phyloP scores from a whole-genome alignment of 2,797 vertebrate species.

The Nannoperca obscura region DNA sequence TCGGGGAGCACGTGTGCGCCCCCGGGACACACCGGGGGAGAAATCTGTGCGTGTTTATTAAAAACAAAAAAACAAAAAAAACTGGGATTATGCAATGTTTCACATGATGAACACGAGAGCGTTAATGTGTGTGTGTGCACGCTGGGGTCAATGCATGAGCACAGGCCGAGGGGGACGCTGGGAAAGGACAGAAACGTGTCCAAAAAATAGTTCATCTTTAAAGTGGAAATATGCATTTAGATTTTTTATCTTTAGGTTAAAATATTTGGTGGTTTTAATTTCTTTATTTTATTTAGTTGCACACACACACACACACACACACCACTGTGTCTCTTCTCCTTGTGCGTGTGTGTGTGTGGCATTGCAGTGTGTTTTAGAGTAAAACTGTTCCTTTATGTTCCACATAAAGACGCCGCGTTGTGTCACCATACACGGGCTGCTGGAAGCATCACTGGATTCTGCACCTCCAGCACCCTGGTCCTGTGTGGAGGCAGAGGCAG shows the following conservation, averaged over 20 bases:
- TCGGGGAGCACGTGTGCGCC: slow-evolving; percentile 60
- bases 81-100: slow-evolving; percentile 49
- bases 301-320: neutral
- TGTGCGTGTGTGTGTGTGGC: too few relatives aligned
- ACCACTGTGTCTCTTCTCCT: too few relatives aligned
- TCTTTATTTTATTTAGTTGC: neutral
- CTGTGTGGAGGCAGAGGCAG: neutral
- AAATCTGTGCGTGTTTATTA: slow-evolving; percentile 1
- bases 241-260: neutral
- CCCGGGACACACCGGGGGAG: slow-evolving; percentile 20
- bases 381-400: neutral
- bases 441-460: neutral
- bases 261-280: neutral
- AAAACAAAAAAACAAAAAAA: neutral
- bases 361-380: too few relatives aligned
- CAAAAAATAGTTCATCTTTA: neutral
- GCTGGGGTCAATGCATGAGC: neutral
- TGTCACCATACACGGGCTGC: slow-evolving; percentile 1
- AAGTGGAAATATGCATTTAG: neutral
- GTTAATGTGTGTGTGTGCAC: slow-evolving; percentile 20
- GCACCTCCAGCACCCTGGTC: neutral
- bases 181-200: neutral
- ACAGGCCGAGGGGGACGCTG: neutral
- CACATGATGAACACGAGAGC: slow-evolving; percentile 40
- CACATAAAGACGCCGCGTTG: neutral